Percentiles rank a stretch among this genome's conserved stretches.
Evolutionary conservation across 1,140 invertebrate species (phyloP).

Genomic region (Fopius arisanus): DNA sequence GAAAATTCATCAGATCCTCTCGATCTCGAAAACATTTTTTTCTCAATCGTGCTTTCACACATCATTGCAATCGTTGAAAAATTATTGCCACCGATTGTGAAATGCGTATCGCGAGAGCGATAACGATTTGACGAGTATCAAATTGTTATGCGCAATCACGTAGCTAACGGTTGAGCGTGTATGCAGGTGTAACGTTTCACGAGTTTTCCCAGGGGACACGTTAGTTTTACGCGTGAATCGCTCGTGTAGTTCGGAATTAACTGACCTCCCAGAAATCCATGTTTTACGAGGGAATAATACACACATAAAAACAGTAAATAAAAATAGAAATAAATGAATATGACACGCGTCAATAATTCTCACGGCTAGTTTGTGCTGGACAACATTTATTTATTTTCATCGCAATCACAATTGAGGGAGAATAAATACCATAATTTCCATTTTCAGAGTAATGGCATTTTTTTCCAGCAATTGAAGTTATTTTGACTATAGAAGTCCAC

Average conservation of each 20-base stretch:
- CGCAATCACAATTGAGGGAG: too few relatives aligned
- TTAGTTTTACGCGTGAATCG: conserved; percentile 36
- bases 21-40: background rate
- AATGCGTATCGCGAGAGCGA: conserved; percentile 17
- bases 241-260: conserved; percentile 29
- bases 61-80: background rate
- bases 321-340: background rate
- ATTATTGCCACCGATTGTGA: conserved; percentile 17
- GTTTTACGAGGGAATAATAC: conserved; percentile 33
- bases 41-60: background rate
- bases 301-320: background rate
- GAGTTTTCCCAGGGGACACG: conserved; percentile 31
- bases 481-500: too few relatives aligned
- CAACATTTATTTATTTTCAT: too few relatives aligned
- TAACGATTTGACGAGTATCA: conserved; percentile 29
- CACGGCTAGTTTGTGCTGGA: too few relatives aligned
- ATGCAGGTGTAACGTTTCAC: conserved; percentile 25
- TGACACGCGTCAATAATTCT: too few relatives aligned
- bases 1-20: too few relatives aligned
- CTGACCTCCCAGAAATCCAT: conserved; percentile 28
- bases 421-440: too few relatives aligned
- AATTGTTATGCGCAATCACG: conserved; percentile 37
- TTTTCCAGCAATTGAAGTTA: background rate
- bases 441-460: too few relatives aligned
- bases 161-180: background rate